Evolutionary conservation across 1,140 invertebrate genomes (phyloP), one percentile per base, ranked within the genome.

Genomic region (Drosophila pallidifrons): DNA sequence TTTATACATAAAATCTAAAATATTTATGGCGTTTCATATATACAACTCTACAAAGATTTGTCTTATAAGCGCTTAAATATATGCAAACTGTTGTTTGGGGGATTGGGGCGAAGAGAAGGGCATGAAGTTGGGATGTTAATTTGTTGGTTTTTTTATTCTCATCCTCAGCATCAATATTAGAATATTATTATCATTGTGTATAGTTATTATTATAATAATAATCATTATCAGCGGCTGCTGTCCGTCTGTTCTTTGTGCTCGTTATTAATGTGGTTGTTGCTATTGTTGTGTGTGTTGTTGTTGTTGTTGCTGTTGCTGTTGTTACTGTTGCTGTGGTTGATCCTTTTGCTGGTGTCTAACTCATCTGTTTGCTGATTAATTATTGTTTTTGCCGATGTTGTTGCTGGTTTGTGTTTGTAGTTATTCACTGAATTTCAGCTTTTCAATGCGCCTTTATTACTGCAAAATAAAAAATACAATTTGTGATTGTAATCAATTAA

Each of bases 401-500:
- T 85, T 71, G 49, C 72, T 78, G 76, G 82, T 91, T 91, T 80
- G 72, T 70, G 78, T 91, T 91, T 91, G 76, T 76, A 89, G 75
- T 82, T 79, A 86, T 91, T 91, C 57, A 83, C 77, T 87, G 88
- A 90, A 91, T 92, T 92, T 92, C 91, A 92, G 91, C 91, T 92
- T 88, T 92, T 92, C 89, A 92, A 89, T 67, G 88, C 74, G 75
- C 88, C 91, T 92, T 92, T 92, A 88, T 91, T 91, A 86, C 91
- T 92, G 89, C 8, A 87, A 91, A 69, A 73, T 69, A 87, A 71
- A 11, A 54, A 54, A 32, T 45, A 63, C 11, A 38, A 55, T 61
- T 52, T 20, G n/a, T 38, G 0, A 6, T 7, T 63, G 8, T 2
- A 10, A 15, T 41, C 28, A 35, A 47, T 47, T 47, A 16, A 16